A percentile compares a stretch with the other conserved stretches of the same genome.
phyloP scores from a whole-genome alignment of 2,113 vertebrate species.

The Fulica atra region DNA sequence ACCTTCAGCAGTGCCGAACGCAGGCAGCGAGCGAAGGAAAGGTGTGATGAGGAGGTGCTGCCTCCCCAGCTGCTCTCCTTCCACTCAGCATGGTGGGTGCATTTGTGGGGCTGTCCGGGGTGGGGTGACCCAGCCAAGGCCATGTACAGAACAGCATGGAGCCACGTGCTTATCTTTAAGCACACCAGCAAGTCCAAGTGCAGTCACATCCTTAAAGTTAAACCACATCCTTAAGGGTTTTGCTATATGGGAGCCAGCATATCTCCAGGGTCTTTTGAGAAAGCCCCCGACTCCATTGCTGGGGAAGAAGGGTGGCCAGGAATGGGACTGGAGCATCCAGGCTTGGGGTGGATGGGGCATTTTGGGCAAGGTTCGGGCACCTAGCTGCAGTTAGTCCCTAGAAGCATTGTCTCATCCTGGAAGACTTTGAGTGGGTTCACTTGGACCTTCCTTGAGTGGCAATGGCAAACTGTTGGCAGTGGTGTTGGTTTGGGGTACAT shows the following conservation, averaged over 20 bases:
- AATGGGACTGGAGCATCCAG: not conserved
- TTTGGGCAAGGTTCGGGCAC: not conserved
- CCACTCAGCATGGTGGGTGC: rapidly evolving
- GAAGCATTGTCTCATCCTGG: not conserved
- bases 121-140: not conserved
- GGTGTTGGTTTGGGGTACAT: not conserved
- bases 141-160: not conserved
- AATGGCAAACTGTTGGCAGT: not conserved
- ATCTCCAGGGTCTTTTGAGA: not conserved
- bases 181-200: not conserved
- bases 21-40: not conserved
- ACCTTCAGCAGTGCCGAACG: not conserved
- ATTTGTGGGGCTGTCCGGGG: rapidly evolving
- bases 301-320: rapidly evolving
- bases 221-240: not conserved
- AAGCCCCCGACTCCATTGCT: rapidly evolving
- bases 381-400: not conserved
- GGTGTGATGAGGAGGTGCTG: not conserved
- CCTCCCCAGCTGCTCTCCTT: not conserved
- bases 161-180: not conserved
- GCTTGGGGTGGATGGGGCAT: not conserved
- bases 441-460: not conserved
- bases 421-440: not conserved
- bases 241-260: not conserved
- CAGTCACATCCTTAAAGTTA: not conserved